Evolutionary conservation across 1,140 invertebrate species (phyloP), one percentile per base, ranked within the genome.

Genomic region (Gyrodactylus bullatarudis): DNA sequence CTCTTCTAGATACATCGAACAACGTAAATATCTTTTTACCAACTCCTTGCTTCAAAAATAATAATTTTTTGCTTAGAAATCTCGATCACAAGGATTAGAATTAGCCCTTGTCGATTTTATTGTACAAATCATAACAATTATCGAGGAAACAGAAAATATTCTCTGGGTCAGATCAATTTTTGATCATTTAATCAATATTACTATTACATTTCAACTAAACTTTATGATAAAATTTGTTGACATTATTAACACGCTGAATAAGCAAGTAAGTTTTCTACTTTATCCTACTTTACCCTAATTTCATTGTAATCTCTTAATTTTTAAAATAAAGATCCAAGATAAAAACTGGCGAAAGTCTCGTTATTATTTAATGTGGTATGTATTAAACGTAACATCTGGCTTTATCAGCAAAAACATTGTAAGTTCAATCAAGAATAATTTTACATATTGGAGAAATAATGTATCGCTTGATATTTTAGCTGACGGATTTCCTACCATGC

Each of bases 381-480:
- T 71, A 20, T 23, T 71, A 24, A 71, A 71, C 24, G 70, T 24
- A 16, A 71, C 70, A 71, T 71, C 70, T 1, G 70, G 70, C 21
- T 71, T 71, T 71, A 71, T 71, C 16, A 71, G 24, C 70, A 71
- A 71, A 26, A 71, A 71, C 24, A 71, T 71, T 21, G 70, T 71
- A 16, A 71, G 16, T 71, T 1, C 2, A 23, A 2, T 71, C n/a
- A 23, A n/a, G n/a, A n/a, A n/a, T n/a, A n/a, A n/a, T n/a, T n/a
- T n/a, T n/a, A n/a, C n/a, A n/a, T n/a, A n/a, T n/a, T n/a, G n/a
- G n/a, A n/a, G n/a, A n/a, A n/a, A n/a, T n/a, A n/a, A n/a, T n/a
- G 22, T 71, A 23, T 71, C 2, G 16, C 20, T 25, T 25, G 1
- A 1, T 71, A 1, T 23, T 71, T 26, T 1, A 71, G 70, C n/a